These are phyloP conservation scores for Loriculus beryllinus DNA, from an alignment of 2,797 vertebrate genomes.

Conservation along the genomic window DNA sequence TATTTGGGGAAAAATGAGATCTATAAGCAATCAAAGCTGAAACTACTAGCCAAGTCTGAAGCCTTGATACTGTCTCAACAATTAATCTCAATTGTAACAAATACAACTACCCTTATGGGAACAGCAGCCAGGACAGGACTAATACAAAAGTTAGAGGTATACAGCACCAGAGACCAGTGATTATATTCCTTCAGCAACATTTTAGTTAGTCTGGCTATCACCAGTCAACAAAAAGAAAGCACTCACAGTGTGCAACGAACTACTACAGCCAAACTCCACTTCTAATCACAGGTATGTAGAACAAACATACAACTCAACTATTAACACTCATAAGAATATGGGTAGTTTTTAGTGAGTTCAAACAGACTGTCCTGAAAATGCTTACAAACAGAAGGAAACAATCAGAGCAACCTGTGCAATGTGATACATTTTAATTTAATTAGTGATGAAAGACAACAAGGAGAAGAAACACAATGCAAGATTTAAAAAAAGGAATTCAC, in stretches of 20 bases:
- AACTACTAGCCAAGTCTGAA: neutral
- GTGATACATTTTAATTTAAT: neutral
- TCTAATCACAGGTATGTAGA: neutral
- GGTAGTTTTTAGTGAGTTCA: neutral
- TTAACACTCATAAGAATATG: neutral
- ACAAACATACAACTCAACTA: neutral
- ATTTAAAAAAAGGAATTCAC: neutral
- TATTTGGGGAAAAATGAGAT: neutral
- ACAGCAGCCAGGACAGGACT: neutral
- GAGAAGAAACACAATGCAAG: neutral
- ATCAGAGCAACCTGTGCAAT: neutral
- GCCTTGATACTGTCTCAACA: neutral
- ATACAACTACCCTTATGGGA: neutral
- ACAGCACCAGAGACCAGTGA: neutral
- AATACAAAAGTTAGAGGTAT: neutral
- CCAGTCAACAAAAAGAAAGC: neutral
- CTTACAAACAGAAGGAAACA: neutral
- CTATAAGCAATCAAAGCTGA: neutral
- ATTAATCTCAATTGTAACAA: fast-evolving
- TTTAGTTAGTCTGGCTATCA: neutral
- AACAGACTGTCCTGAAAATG: neutral
- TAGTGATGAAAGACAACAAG: neutral
- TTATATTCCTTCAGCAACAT: neutral
- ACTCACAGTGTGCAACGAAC: neutral
- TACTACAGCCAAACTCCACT: neutral